Evolutionary conservation across 2,888 invertebrate species (phyloP).

Genomic region (Pseudococcus jackbeardsleyi): DNA sequence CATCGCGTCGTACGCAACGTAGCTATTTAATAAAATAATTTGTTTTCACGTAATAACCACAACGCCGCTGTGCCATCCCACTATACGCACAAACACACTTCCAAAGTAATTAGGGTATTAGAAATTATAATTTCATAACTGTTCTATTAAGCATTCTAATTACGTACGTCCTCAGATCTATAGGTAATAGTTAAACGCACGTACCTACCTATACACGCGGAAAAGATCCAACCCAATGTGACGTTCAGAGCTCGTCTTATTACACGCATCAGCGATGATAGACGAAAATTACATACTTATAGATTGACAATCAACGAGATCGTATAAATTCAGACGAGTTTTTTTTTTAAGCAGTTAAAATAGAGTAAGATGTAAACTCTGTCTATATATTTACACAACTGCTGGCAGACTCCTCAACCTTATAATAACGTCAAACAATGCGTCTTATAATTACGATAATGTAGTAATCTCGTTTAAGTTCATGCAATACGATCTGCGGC

Average conservation of each 20-base stretch:
- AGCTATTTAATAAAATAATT: slow-evolving; percentile 29
- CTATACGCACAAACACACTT: background rate
- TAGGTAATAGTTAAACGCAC: background rate
- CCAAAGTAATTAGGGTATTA: slow-evolving; percentile 9
- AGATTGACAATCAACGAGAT: slow-evolving; percentile 24
- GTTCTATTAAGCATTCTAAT: slow-evolving; percentile 43
- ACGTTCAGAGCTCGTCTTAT: background rate
- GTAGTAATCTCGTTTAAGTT: slow-evolving; percentile 36
- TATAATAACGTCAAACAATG: slow-evolving; percentile 40
- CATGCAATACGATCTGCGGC: slow-evolving; percentile 15
- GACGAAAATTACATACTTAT: slow-evolving; percentile 16
- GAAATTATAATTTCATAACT: slow-evolving; percentile 48
- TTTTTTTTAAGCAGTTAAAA: background rate
- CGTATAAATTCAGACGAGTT: background rate
- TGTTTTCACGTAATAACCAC: slow-evolving; percentile 3
- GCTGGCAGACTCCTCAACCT: slow-evolving; percentile 40
- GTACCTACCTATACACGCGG: background rate
- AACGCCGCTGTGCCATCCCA: too few relatives aligned
- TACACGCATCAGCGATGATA: slow-evolving; percentile 26
- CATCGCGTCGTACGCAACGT: background rate
- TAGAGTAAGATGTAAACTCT: background rate
- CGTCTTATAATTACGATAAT: slow-evolving; percentile 44
- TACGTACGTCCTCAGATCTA: background rate
- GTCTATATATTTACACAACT: slow-evolving; percentile 21
- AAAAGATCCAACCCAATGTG: background rate